A percentile compares a stretch with the other conserved stretches of the same genome.
phyloP scores from a whole-genome alignment of 92 coral and sea anemone genomes.

The Epizoanthus scotinus region DNA sequence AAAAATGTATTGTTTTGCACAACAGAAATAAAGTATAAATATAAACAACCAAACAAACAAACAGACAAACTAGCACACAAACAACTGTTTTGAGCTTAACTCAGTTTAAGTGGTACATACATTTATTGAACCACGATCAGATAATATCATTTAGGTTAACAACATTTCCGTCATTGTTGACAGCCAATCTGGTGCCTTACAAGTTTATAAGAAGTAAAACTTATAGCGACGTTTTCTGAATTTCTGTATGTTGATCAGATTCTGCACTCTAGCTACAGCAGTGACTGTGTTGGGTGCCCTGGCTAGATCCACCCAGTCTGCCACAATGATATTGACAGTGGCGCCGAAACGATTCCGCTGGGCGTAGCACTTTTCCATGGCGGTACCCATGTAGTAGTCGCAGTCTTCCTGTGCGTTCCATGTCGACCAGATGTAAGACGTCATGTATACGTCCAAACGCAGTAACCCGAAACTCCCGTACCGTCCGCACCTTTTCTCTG shows the following conservation, averaged over 20 bases:
- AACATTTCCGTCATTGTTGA: too few relatives aligned
- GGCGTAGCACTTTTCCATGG: conserved; percentile 33
- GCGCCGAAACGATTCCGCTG: conserved; percentile 8
- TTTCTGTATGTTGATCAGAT: conserved; percentile 20
- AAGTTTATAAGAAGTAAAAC: too few relatives aligned
- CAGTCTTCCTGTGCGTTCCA: conserved; percentile 20
- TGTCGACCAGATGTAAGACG: conserved; percentile 3
- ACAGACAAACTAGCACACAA: too few relatives aligned
- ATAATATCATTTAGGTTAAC: too few relatives aligned
- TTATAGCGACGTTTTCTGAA: neutral
- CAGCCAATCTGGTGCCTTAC: too few relatives aligned
- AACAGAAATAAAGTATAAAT: too few relatives aligned
- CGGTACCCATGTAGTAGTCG: conserved; percentile 15
- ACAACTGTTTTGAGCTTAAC: too few relatives aligned
- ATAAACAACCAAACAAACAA: too few relatives aligned
- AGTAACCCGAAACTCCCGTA: conserved; percentile 13
- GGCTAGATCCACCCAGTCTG: conserved; percentile 53
- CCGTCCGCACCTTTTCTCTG: conserved; percentile 30
- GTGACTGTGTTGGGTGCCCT: conserved; percentile 26
- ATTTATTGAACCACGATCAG: too few relatives aligned
- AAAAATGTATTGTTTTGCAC: too few relatives aligned
- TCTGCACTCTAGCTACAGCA: conserved; percentile 42
- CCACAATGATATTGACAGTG: conserved; percentile 60
- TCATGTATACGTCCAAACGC: conserved; percentile 34
- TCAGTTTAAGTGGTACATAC: too few relatives aligned